A percentile compares a stretch with the other conserved stretches of the same genome.
These are phyloP conservation scores for Lacanobia wlatinum DNA, from an alignment of 2,888 invertebrate genomes.

Conservation along the genomic window DNA sequence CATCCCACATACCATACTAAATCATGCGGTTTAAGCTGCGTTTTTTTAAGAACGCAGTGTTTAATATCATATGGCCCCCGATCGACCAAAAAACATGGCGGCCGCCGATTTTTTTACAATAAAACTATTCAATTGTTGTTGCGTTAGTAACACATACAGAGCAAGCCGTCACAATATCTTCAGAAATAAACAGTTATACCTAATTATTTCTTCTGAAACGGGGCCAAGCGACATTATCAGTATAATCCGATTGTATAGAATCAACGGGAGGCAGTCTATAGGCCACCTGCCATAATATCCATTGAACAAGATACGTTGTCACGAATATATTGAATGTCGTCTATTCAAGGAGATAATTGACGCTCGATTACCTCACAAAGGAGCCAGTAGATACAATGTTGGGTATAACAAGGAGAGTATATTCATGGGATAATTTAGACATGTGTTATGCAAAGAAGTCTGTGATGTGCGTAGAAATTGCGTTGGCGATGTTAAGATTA, in stretches of 20 bases:
- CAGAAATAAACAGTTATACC: slow-evolving; percentile 1
- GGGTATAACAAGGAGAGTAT: not conserved
- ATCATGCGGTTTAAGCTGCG: too few species aligned
- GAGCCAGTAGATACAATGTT: slow-evolving; percentile 19
- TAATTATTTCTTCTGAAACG: not conserved
- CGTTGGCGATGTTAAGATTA: not conserved
- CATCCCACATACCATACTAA: too few species aligned
- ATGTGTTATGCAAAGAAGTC: slow-evolving; percentile 14
- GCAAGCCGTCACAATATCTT: not conserved
- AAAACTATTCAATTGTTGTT: too few species aligned
- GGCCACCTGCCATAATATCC: slow-evolving; percentile 32
- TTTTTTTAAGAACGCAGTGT: too few species aligned
- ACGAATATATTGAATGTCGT: slow-evolving; percentile 19
- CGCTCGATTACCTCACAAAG: slow-evolving; percentile 52
- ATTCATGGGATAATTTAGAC: slow-evolving; percentile 37
- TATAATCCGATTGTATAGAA: slow-evolving; percentile 28
- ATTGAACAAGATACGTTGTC: slow-evolving; percentile 37
- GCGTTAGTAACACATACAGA: not conserved
- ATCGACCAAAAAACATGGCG: too few species aligned
- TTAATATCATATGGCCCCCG: too few species aligned
- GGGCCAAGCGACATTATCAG: slow-evolving; percentile 19
- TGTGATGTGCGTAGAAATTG: not conserved
- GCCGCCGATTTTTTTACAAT: too few species aligned
- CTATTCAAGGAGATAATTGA: slow-evolving; percentile 46
- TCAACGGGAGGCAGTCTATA: not conserved